These are phyloP conservation scores for Eumaeus atala DNA, from an alignment of 1,140 invertebrate species.

Conservation along the genomic window DNA sequence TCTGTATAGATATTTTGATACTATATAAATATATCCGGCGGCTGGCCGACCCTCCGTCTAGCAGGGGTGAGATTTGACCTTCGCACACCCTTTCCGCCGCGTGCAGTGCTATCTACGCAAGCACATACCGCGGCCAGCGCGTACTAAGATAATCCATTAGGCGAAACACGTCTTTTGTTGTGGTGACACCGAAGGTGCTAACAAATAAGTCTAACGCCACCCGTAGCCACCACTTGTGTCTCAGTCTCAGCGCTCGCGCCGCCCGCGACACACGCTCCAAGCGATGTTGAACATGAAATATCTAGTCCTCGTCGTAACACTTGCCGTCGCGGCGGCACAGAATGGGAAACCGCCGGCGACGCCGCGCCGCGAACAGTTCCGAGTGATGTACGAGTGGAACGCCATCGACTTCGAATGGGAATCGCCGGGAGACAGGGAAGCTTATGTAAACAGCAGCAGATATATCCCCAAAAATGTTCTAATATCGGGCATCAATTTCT, in stretches of 20 bases:
- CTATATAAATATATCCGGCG: conserved; percentile 13
- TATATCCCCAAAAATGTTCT: conserved; percentile 78
- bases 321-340: conserved; percentile 47
- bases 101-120: neutral
- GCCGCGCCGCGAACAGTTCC: conserved; percentile 63
- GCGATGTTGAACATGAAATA: conserved; percentile 49
- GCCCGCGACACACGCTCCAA: conserved; percentile 40
- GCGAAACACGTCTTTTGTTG: conserved; percentile 25
- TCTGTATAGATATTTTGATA: too few species aligned
- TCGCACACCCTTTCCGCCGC: conserved; percentile 42
- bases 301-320: conserved; percentile 39
- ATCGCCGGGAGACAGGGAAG: conserved; percentile 47
- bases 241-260: conserved; percentile 50
- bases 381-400: conserved; percentile 73
- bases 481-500: conserved; percentile 78
- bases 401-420: conserved; percentile 68
- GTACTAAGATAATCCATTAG: conserved; percentile 19
- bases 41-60: conserved; percentile 50
- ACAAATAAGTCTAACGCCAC: conserved; percentile 27
- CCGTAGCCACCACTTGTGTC: conserved; percentile 25
- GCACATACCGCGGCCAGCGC: neutral
- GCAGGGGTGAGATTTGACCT: conserved; percentile 51
- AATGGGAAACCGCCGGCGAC: conserved; percentile 34
- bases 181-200: conserved; percentile 37
- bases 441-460: conserved; percentile 60